Evolutionary conservation across 2,113 vertebrate genomes (phyloP).

Genomic region (Nothocercus nigrocapillus): DNA sequence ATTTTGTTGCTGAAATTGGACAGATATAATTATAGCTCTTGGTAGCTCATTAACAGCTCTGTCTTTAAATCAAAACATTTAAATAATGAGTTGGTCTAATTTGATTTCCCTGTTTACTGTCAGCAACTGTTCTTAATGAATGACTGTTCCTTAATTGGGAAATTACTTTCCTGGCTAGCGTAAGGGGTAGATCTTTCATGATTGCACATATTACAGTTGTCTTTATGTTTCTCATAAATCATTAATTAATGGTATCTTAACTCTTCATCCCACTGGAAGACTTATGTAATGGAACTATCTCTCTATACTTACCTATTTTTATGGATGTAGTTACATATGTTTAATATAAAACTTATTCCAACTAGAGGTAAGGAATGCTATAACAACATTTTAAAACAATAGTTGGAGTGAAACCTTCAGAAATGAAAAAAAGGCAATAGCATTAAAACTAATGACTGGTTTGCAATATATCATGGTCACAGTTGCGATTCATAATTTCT

Average conservation of each 20-base stretch:
- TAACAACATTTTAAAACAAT: neutral
- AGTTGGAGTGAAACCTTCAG: neutral
- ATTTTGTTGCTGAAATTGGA: conserved; percentile 36
- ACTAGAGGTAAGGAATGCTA: neutral
- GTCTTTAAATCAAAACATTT: conserved; percentile 55
- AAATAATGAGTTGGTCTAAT: conserved; percentile 64
- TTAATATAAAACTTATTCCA: neutral
- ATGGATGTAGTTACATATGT: neutral
- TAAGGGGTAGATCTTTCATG: neutral
- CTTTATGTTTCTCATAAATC: neutral
- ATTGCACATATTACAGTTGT: neutral
- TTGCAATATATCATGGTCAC: neutral
- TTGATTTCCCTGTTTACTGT: conserved; percentile 49
- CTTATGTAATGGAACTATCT: neutral
- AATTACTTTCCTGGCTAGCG: neutral
- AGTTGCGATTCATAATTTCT: neutral
- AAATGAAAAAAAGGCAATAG: neutral
- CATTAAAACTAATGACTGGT: neutral
- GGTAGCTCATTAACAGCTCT: conserved; percentile 51
- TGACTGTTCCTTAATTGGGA: neutral
- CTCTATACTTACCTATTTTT: neutral
- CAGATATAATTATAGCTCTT: conserved; percentile 49
- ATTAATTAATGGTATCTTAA: neutral
- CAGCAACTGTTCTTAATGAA: conserved; percentile 41
- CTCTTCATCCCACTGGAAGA: neutral